These are phyloP conservation scores for Aphrocallistes beatrix DNA, from an alignment of 37 sponge, comb jelly and placozoan genomes.

Conservation along the genomic window DNA sequence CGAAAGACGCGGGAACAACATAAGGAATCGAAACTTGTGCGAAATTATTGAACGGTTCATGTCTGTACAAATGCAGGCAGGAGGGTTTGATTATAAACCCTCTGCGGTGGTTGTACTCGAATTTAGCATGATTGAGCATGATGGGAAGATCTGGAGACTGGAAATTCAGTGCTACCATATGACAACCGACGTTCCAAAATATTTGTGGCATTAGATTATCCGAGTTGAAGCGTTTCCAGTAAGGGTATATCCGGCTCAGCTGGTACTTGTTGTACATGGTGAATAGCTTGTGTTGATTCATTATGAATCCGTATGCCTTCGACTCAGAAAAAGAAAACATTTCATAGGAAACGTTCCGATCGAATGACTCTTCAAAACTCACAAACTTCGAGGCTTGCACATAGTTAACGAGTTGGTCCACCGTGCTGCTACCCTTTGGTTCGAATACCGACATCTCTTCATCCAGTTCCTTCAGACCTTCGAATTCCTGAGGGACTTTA, in stretches of 20 bases:
- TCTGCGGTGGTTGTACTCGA: constrained; percentile 48
- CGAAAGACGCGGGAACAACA: neutral
- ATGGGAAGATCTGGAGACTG: constrained; percentile 67
- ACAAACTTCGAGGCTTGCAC: neutral
- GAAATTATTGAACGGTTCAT: neutral
- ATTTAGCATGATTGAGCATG: constrained; percentile 71
- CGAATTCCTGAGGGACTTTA: neutral
- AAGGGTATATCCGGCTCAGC: constrained; percentile 67
- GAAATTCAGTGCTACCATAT: constrained; percentile 86
- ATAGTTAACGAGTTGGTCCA: neutral
- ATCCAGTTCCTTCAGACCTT: neutral
- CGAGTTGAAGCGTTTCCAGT: constrained; percentile 48
- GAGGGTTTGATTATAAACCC: constrained; percentile 62
- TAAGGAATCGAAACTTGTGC: constrained; percentile 11
- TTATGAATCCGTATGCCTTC: neutral
- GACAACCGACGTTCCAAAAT: constrained; percentile 84
- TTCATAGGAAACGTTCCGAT: neutral
- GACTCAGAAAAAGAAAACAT: constrained; percentile 12
- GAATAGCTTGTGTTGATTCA: neutral
- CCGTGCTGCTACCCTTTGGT: neutral
- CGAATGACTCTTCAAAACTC: neutral
- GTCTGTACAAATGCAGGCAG: constrained; percentile 31
- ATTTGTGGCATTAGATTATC: constrained; percentile 73
- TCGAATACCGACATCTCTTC: constrained; percentile 1
- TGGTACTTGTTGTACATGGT: constrained; percentile 53